These are phyloP conservation scores for Alloscopus bannaensis DNA, from an alignment of 2,888 invertebrate genomes.

Conservation along the genomic window DNA sequence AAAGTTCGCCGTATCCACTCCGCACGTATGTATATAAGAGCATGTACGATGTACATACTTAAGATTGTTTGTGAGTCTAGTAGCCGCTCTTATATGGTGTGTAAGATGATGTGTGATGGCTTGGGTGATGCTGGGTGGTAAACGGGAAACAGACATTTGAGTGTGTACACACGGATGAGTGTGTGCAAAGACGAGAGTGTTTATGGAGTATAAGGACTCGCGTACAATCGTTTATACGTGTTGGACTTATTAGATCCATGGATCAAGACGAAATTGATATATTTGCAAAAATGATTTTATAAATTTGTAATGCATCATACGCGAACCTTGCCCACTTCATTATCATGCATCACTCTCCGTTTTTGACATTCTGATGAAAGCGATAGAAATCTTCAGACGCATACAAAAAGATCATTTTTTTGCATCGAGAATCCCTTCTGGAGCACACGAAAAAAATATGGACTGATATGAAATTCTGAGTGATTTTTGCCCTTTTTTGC, in stretches of 20 bases:
- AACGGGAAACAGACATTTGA: constrained; percentile 36
- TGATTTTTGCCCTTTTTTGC: background rate
- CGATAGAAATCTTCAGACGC: constrained; percentile 52
- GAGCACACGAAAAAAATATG: constrained; percentile 2
- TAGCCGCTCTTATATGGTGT: constrained; percentile 32
- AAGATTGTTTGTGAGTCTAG: constrained; percentile 2
- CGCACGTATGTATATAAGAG: constrained; percentile 6
- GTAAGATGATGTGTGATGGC: constrained; percentile 27
- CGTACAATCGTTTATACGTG: constrained; percentile 4
- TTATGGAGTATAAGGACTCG: constrained; percentile 11
- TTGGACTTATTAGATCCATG: background rate
- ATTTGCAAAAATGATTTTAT: background rate
- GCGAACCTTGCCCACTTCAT: background rate
- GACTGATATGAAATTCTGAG: background rate
- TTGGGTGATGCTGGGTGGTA: constrained; percentile 44
- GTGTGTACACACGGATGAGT: too few species aligned
- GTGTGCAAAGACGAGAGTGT: too few species aligned
- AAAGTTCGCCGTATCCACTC: too few species aligned
- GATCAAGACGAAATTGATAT: background rate
- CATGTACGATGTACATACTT: background rate
- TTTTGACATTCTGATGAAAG: constrained; percentile 4
- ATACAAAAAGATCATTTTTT: constrained; percentile 10
- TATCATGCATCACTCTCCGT: constrained; percentile 8
- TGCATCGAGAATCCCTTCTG: background rate
- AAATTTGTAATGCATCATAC: constrained; percentile 6